These are phyloP conservation scores for Festucalex cinctus DNA, from an alignment of 2,113 vertebrate species.

Conservation along the genomic window DNA sequence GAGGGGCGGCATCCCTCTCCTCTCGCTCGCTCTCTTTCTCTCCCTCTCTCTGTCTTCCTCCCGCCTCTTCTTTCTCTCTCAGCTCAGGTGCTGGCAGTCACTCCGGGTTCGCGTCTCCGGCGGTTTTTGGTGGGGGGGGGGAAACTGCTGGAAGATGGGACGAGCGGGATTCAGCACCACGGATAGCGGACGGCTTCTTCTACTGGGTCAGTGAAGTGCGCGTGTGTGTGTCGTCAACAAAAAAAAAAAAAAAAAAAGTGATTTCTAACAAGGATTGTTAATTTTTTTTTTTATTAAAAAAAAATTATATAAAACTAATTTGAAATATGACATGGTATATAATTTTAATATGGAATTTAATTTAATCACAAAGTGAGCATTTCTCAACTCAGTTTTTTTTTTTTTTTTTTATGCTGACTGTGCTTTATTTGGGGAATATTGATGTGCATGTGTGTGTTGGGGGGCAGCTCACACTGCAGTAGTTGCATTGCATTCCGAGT, in stretches of 20 bases:
- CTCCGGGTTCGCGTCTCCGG: slow-evolving; percentile 23
- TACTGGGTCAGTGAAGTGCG: slow-evolving; percentile 21
- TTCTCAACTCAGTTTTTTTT: neutral
- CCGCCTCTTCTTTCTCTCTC: slow-evolving; percentile 28
- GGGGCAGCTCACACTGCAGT: slow-evolving; percentile 29
- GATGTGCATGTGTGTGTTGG: neutral
- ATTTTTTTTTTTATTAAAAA: neutral
- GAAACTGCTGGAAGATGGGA: slow-evolving; percentile 59
- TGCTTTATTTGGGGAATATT: neutral
- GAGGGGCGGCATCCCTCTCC: slow-evolving; percentile 50
- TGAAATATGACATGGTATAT: neutral
- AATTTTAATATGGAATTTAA: neutral
- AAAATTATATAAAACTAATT: neutral
- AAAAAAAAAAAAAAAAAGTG: neutral
- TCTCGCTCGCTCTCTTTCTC: slow-evolving; percentile 29
- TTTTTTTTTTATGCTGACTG: slow-evolving; percentile 1
- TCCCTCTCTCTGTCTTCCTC: slow-evolving; percentile 15
- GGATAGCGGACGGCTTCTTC: slow-evolving; percentile 64
- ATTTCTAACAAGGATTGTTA: neutral
- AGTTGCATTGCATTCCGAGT: neutral
- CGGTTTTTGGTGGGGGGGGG: slow-evolving; percentile 12
- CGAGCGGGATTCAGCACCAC: slow-evolving; percentile 65
- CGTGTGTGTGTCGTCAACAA: slow-evolving; percentile 14
- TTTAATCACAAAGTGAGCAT: neutral
- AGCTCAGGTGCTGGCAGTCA: slow-evolving; percentile 34